Evolutionary conservation across 2,888 invertebrate genomes (phyloP), one percentile per base, ranked within the genome.

Genomic region (Danaus chrysippus): DNA sequence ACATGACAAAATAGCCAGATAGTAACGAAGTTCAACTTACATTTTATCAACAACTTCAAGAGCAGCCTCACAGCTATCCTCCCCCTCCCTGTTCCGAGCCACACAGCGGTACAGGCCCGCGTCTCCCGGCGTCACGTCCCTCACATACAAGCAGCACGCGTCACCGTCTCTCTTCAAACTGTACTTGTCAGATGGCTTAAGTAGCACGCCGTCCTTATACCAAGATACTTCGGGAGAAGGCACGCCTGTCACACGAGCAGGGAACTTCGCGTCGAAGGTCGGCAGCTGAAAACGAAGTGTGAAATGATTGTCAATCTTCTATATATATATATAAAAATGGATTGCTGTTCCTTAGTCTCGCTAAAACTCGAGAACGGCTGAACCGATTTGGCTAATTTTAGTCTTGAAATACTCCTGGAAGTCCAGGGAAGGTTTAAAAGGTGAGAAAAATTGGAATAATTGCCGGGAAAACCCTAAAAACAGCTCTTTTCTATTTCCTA

Each of bases 161-260:
- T 97, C 97, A 0, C 96, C 96, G 75, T 97, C 97, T 0, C 95
- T 76, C 76, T 92, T 92, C 54, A 97, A 91, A 67, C 93, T 93
- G 80, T 95, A 96, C 79, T 96, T 97, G 58, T 94, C 93, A 1
- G 92, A 87, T 67, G 94, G 93, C 0, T 86, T 83, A 15, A 98
- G 92, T 0, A 94, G 94, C 62, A 93, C 91, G 9, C 96, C 96
- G 83, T 97, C 94, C 85, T 95, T 96, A 86, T 93, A 96, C 98
- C 98, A 99, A 0, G 93, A 90, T 17, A 98, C 92, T 10, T 96
- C 96, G 0, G 98, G 98, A 54, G 93, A 91, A 0, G 97, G 97
- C 3, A 96, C 92, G 10, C 97, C 97, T 58, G 92, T 93, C 0
- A 97, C 94, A 1, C 96, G 93, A 0, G 95, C 96, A 0, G 95